A percentile compares a stretch with the other conserved stretches of the same genome.
phyloP scores from a whole-genome alignment of 1,140 invertebrate genomes.

The Acyrthosiphon pisum region DNA sequence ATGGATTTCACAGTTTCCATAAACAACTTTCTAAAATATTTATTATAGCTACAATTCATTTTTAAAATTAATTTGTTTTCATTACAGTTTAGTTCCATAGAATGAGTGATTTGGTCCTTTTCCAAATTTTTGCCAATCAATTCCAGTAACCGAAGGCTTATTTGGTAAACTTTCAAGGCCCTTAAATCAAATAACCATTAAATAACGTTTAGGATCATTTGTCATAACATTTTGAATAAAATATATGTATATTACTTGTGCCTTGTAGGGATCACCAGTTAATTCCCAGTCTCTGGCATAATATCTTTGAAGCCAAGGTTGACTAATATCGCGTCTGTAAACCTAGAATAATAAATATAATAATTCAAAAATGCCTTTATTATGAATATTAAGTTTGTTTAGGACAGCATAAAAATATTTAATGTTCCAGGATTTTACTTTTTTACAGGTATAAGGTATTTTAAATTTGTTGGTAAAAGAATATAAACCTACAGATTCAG shows the following conservation, averaged over 20 bases:
- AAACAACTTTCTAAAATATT: background rate
- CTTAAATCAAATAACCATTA: conserved; percentile 38
- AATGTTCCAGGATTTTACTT: too few relatives aligned
- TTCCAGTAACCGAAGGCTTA: conserved; percentile 23
- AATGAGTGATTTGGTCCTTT: conserved; percentile 25
- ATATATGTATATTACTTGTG: conserved; percentile 22
- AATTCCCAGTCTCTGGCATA: conserved; percentile 54
- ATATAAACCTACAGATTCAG: too few relatives aligned
- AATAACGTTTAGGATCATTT: background rate
- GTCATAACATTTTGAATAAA: background rate
- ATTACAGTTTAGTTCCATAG: conserved; percentile 29
- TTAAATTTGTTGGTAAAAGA: too few relatives aligned
- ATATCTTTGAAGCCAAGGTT: conserved; percentile 42
- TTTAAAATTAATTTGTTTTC: background rate
- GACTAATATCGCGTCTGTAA: conserved; percentile 23
- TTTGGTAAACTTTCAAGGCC: conserved; percentile 42
- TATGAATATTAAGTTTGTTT: background rate
- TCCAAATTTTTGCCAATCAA: conserved; percentile 43
- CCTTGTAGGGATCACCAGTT: conserved; percentile 46
- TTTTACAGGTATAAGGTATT: too few relatives aligned
- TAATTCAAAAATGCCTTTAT: background rate
- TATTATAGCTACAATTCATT: background rate
- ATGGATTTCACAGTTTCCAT: background rate
- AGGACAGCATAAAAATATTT: too few relatives aligned
- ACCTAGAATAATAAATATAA: background rate